Evolutionary conservation across 64 coral and sea anemone genomes (phyloP), one percentile per base, ranked within the genome.

Genomic region (Catalaphyllia jardinei): DNA sequence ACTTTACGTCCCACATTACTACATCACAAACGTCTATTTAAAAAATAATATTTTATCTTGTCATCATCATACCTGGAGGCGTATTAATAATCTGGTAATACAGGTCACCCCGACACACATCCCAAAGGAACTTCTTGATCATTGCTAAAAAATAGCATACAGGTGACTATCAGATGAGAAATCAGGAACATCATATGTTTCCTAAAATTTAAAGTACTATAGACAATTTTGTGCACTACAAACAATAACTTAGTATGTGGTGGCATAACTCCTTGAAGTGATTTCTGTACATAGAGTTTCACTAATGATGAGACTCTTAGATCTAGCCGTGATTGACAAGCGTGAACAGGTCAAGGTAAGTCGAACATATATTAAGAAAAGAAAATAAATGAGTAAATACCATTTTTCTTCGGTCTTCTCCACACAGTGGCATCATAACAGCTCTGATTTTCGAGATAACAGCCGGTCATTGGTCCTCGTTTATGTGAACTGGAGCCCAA

Each of bases 71-170:
- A 95, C 96, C 96, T 75, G 96, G 96, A 46, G 96, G 96, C 61
- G 96, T 98, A 33, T 98, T 93, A 67, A 98, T 98, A 7, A 98
- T 95, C 0, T 95, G 85, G 74, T 83, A 98, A 76, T 98, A 93
- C 67, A 98, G 49, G 28, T 95, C 91, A 69, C 96, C 96, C 96
- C 96, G 95, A 28, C 93, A 93, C 20, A 98, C 96, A 88, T 98
- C 96, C 76, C 93, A 88, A 16, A 98, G 77, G 72, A 98, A 98
- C 84, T 98, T 93, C 67, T 98, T 98, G 74, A 98, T 98, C 93
- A 98, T 98, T 61, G 96, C 96, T 98, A 67, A 28, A 84, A 79
- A 19, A 91, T 89, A 24, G 52, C 55, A 61, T 16, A 31, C 8
- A 14, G 61, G 67, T 22, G 8, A 0, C n/a, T 27, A 1, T 24